Percentiles rank a stretch among this genome's conserved stretches.
phyloP scores from a whole-genome alignment of 2,797 vertebrate genomes.

The Ammospiza maritima region DNA sequence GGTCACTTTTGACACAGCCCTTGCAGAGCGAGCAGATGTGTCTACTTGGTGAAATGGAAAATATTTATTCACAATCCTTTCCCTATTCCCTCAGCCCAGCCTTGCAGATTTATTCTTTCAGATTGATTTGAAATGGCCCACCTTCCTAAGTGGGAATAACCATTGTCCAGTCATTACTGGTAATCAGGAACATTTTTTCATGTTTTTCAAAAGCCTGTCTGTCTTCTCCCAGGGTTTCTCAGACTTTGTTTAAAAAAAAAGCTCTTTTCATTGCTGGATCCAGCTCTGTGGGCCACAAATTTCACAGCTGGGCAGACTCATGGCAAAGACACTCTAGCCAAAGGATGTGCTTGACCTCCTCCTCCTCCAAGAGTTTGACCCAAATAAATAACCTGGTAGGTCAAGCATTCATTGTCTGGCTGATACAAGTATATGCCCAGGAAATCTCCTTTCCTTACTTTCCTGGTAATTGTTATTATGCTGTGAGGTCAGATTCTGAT shows the following conservation, averaged over 20 bases:
- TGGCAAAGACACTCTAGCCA: not conserved
- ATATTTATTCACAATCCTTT: not conserved
- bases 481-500: not conserved
- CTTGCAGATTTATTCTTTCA: not conserved
- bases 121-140: not conserved
- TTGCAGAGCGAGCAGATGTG: not conserved
- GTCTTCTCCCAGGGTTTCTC: not conserved
- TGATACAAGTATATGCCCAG: not conserved
- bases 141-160: not conserved
- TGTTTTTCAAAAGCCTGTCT: not conserved
- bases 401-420: not conserved
- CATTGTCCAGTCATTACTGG: not conserved
- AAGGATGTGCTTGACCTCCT: not conserved
- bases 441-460: not conserved
- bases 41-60: not conserved
- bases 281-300: not conserved
- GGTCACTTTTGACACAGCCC: not conserved
- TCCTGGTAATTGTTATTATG: not conserved
- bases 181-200: not conserved
- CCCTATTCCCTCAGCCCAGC: not conserved
- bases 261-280: accelerated
- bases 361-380: not conserved
- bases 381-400: not conserved
- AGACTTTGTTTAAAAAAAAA: not conserved
- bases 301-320: not conserved